Evolutionary conservation across 2,113 vertebrate genomes (phyloP).

Genomic region (Pyxicephalus adspersus): DNA sequence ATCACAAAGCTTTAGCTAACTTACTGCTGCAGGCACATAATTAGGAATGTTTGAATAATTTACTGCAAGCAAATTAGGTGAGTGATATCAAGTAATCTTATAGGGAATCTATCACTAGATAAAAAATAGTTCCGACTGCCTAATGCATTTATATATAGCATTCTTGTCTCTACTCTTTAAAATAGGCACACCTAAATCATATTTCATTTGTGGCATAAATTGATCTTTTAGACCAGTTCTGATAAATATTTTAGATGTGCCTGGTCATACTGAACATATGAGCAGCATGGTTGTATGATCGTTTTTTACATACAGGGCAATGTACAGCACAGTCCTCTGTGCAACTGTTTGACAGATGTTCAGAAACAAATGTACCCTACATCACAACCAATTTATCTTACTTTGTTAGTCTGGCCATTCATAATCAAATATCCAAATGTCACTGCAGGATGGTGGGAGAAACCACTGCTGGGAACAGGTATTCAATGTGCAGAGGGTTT

Average conservation of each 20-base stretch:
- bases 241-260: not conserved
- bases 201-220: conserved; percentile 9
- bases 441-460: too few species aligned
- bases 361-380: too few species aligned
- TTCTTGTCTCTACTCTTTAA: not conserved
- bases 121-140: not conserved
- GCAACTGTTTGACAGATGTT: too few species aligned
- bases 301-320: too few species aligned
- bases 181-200: not conserved
- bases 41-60: conserved; percentile 49
- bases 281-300: too few species aligned
- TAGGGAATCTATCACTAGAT: conserved; percentile 15
- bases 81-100: conserved; percentile 19
- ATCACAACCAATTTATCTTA: too few species aligned
- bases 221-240: not conserved
- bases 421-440: too few species aligned
- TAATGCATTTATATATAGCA: not conserved
- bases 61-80: conserved; percentile 41
- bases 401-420: too few species aligned
- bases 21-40: conserved; percentile 26
- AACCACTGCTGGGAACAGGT: too few species aligned
- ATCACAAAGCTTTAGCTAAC: conserved; percentile 15
- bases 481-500: too few species aligned
- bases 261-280: too few species aligned
- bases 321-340: too few species aligned